phyloP scores from a whole-genome alignment of 2,113 vertebrate genomes.

The Oncorhynchus clarkii region DNA sequence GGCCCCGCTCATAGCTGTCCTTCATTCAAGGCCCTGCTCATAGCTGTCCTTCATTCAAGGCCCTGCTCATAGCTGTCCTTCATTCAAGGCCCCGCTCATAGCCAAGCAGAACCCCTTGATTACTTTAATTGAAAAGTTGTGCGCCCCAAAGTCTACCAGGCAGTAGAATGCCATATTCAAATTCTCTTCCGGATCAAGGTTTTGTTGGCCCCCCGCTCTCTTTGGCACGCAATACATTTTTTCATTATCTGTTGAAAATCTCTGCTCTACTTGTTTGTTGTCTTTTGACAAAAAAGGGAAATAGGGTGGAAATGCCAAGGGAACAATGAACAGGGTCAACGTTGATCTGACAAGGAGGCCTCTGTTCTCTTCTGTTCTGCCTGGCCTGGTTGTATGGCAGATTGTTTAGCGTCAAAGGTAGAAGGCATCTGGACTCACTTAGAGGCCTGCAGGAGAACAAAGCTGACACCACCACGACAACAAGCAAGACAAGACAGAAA shows the following conservation, averaged over 20 bases:
- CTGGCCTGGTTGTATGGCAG: neutral
- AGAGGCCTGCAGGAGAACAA: constrained; percentile 17
- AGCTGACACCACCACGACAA: neutral
- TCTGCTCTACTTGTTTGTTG: constrained; percentile 12
- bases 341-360: constrained; percentile 17
- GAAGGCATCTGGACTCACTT: constrained; percentile 28
- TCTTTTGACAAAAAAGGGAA: constrained; percentile 15
- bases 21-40: no score
- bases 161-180: neutral
- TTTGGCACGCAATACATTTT: neutral
- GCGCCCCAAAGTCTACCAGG: constrained; percentile 6
- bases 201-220: neutral
- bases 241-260: constrained; percentile 15
- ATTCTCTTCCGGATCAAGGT: neutral
- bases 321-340: neutral
- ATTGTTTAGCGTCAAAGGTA: neutral
- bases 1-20: no score
- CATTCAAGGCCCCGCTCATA: constrained; percentile 11
- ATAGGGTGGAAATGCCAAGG: neutral
- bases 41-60: no score
- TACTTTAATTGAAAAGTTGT: constrained; percentile 32
- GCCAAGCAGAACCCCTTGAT: constrained; percentile 10
- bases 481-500: neutral
- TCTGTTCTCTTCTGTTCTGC: constrained; percentile 5
- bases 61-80: neutral